These are phyloP conservation scores for Drosophila fulvimacula DNA, from an alignment of 2,888 invertebrate genomes.

Conservation along the genomic window DNA sequence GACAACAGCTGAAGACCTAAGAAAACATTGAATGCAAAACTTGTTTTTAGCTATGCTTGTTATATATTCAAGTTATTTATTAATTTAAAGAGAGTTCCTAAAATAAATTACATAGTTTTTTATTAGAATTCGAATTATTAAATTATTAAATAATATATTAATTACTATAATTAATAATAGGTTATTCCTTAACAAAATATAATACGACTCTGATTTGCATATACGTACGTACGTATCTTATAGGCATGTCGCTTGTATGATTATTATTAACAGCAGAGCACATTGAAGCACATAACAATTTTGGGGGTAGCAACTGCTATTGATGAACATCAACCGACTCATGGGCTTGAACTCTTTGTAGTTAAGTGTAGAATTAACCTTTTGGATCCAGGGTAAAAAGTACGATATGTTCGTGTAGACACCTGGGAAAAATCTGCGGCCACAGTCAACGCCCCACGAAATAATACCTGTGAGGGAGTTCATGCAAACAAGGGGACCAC, in stretches of 20 bases:
- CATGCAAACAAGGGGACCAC: constrained; percentile 42
- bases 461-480: constrained; percentile 34
- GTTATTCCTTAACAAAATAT: neutral
- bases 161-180: neutral
- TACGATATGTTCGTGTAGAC: constrained; percentile 48
- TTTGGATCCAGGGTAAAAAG: constrained; percentile 33
- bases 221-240: neutral
- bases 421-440: constrained; percentile 37
- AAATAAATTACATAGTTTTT: too few relatives aligned
- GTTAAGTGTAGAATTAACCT: constrained; percentile 25
- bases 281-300: neutral
- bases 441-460: constrained; percentile 53
- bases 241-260: neutral
- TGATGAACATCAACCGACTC: neutral
- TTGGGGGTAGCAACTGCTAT: neutral
- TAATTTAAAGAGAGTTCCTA: too few relatives aligned
- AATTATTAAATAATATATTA: too few relatives aligned
- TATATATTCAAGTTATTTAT: too few relatives aligned
- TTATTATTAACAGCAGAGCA: neutral
- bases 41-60: too few relatives aligned
- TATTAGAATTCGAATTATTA: too few relatives aligned
- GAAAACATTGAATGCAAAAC: too few relatives aligned
- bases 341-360: constrained; percentile 13
- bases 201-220: neutral
- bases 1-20: neutral